phyloP scores from a whole-genome alignment of 1,140 invertebrate species.

The Zaprionus gabonicus region DNA sequence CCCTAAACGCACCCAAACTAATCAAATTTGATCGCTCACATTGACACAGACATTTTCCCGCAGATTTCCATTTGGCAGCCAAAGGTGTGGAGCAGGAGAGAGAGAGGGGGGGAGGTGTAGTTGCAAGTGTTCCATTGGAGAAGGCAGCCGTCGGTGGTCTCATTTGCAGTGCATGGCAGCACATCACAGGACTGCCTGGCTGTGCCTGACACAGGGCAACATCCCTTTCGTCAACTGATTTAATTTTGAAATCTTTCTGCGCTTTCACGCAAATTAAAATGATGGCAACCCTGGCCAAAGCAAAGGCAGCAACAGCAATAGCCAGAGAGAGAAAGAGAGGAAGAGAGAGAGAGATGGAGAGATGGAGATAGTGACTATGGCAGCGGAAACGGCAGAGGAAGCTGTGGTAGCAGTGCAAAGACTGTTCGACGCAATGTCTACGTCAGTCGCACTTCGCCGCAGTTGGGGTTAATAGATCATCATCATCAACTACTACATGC shows the following conservation, averaged over 20 bases:
- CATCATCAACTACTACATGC: slow-evolving; percentile 26
- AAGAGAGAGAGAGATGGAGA: background rate
- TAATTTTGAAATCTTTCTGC: slow-evolving; percentile 76
- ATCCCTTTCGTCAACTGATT: slow-evolving; percentile 59
- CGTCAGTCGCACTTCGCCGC: slow-evolving; percentile 33
- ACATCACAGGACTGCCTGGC: background rate
- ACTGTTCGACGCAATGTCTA: slow-evolving; percentile 21
- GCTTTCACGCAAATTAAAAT: slow-evolving; percentile 74
- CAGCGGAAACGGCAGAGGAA: slow-evolving; percentile 1
- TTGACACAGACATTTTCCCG: slow-evolving; percentile 69
- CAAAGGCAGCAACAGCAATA: slow-evolving; percentile 4
- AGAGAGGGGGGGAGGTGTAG: background rate
- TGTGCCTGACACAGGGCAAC: background rate
- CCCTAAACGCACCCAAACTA: slow-evolving; percentile 47
- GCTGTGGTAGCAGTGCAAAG: slow-evolving; percentile 18
- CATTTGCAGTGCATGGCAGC: slow-evolving; percentile 47
- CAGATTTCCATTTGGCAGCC: slow-evolving; percentile 40
- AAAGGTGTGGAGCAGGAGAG: background rate
- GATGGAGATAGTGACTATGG: background rate
- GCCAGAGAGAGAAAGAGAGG: background rate
- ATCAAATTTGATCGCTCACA: slow-evolving; percentile 52
- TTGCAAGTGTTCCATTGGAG: background rate
- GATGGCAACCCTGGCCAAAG: slow-evolving; percentile 36
- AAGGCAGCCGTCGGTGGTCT: slow-evolving; percentile 17
- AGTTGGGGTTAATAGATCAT: slow-evolving; percentile 66